Conservation (phyloP, 2,888 invertebrate species). For the Mactromeris polynyma region DNA sequence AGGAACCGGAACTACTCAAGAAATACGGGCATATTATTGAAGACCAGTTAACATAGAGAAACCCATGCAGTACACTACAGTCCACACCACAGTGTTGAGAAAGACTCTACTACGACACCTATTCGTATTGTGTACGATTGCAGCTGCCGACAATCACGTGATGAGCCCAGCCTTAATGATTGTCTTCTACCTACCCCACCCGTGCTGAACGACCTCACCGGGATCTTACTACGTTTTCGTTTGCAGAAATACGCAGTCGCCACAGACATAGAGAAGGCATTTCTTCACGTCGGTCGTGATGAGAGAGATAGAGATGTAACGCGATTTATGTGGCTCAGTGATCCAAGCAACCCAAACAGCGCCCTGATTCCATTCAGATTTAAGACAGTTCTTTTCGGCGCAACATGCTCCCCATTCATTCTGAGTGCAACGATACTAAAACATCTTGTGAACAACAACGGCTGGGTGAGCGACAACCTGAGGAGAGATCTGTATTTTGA, state of each 20-base stretch:
- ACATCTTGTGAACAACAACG: constrained; percentile 30
- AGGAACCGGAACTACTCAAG: too few species aligned
- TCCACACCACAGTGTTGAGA: constrained; percentile 27
- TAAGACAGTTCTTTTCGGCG: constrained; percentile 56
- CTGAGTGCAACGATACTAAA: constrained; percentile 50
- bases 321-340: constrained; percentile 59
- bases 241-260: too few species aligned
- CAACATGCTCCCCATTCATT: too few species aligned
- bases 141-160: too few species aligned
- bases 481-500: background rate
- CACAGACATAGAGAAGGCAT: too few species aligned
- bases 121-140: constrained; percentile 11
- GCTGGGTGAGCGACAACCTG: background rate
- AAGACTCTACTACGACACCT: constrained; percentile 20
- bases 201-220: constrained; percentile 61
- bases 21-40: too few species aligned
- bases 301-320: constrained; percentile 52
- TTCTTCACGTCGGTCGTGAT: constrained; percentile 46
- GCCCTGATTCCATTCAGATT: constrained; percentile 41
- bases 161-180: too few species aligned
- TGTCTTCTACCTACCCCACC: constrained; percentile 14
- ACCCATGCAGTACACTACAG: constrained; percentile 11
- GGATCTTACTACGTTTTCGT: too few species aligned
- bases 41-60: background rate
- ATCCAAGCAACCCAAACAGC: constrained; percentile 45